Evolutionary conservation across 2,797 vertebrate genomes (phyloP).

Genomic region (Acomys russatus): DNA sequence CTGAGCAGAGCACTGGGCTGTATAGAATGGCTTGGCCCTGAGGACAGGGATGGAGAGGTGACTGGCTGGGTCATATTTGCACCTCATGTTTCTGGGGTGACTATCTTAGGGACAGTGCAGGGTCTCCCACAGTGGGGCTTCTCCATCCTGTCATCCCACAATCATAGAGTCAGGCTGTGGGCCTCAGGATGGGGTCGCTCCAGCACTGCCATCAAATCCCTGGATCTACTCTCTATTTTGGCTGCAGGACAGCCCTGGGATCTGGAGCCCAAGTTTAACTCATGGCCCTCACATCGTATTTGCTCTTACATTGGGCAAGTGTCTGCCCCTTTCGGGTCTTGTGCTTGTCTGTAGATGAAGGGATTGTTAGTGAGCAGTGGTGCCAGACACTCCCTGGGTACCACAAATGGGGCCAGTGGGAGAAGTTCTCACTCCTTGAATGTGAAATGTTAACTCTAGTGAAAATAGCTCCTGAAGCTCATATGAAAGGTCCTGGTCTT

Average conservation of each 20-base stretch:
- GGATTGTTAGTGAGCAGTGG: background rate
- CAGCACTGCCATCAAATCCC: background rate
- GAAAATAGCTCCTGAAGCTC: background rate
- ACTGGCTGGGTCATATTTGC: background rate
- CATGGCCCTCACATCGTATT: background rate
- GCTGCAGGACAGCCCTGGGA: background rate
- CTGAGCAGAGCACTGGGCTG: background rate
- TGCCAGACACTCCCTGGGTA: background rate
- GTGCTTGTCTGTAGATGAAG: background rate
- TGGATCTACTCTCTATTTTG: background rate
- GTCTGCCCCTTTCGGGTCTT: background rate
- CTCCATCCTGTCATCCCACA: background rate
- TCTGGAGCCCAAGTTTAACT: background rate
- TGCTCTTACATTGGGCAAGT: background rate
- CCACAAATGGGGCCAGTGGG: background rate
- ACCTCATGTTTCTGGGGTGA: background rate
- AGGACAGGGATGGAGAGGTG: background rate
- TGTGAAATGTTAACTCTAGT: background rate
- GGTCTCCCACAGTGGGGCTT: accelerated
- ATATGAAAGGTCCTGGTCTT: background rate
- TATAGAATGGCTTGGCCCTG: background rate
- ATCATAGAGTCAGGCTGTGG: background rate
- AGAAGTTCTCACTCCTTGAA: background rate
- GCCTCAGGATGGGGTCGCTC: background rate
- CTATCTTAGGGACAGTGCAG: background rate